Percentiles rank a stretch among this genome's conserved stretches.
Evolutionary conservation across 1,140 invertebrate genomes (phyloP).

Genomic region (Drosophila tristis): DNA sequence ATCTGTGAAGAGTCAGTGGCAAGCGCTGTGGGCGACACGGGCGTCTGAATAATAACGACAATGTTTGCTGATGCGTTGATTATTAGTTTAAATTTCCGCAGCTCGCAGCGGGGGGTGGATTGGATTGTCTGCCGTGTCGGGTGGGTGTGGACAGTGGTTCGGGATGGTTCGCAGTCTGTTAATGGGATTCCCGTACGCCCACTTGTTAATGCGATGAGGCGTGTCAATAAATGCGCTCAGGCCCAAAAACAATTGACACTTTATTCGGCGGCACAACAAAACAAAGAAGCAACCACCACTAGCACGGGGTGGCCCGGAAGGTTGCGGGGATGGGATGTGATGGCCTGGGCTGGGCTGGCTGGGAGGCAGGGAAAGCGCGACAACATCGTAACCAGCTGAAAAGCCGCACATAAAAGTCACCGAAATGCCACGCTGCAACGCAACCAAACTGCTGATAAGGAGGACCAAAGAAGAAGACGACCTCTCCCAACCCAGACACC

Average conservation of each 20-base stretch:
- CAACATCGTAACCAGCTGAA: conserved; percentile 75
- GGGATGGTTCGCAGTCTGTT: conserved; percentile 35
- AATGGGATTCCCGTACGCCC: conserved; percentile 83
- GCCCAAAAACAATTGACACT: conserved; percentile 69
- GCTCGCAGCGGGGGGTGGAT: conserved; percentile 47
- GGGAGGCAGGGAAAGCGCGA: conserved; percentile 55
- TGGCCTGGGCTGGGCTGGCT: conserved; percentile 1
- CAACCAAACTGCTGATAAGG: conserved; percentile 75
- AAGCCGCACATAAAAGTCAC: conserved; percentile 80
- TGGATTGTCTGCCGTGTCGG: conserved; percentile 25
- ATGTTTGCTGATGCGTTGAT: conserved; percentile 84
- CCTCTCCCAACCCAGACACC: conserved; percentile 13
- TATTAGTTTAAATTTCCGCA: conserved; percentile 83
- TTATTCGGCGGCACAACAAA: conserved; percentile 45
- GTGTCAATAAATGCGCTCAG: conserved; percentile 47
- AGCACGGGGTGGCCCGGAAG: not conserved
- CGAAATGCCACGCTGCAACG: conserved; percentile 77
- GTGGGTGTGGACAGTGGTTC: conserved; percentile 21
- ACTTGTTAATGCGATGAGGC: conserved; percentile 77
- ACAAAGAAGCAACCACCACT: conserved; percentile 58
- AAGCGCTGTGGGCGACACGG: conserved; percentile 50
- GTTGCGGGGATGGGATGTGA: not conserved
- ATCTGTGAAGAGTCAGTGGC: conserved; percentile 65
- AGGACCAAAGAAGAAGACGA: conserved; percentile 49
- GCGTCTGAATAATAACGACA: conserved; percentile 78